Evolutionary conservation across 2,888 invertebrate species (phyloP).

Genomic region (Caenorhabditis sulstoni): DNA sequence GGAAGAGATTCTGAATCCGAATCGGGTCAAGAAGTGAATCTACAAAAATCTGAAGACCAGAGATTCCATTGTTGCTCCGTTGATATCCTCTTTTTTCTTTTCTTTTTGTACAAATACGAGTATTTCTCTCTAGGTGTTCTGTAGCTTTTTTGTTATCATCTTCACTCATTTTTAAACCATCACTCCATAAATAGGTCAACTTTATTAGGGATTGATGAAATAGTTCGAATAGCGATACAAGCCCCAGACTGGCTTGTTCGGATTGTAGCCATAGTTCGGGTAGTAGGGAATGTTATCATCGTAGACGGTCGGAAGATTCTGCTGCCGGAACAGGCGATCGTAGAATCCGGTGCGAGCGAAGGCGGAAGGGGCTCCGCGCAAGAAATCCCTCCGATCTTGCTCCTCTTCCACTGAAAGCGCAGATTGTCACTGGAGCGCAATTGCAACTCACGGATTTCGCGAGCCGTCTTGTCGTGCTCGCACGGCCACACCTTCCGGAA

Average conservation of each 20-base stretch:
- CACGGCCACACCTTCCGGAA: conserved; percentile 54
- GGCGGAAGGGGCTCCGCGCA: conserved; percentile 60
- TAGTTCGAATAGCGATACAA: conserved; percentile 60
- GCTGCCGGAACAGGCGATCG: conserved; percentile 63
- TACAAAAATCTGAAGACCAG: background rate
- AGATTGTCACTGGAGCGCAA: background rate
- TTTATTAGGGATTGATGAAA: conserved; percentile 42
- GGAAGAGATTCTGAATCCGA: conserved; percentile 61
- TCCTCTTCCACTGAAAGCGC: conserved; percentile 47
- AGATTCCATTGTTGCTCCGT: background rate
- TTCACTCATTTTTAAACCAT: conserved; percentile 8
- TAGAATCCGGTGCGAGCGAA: conserved; percentile 68
- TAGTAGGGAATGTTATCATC: conserved; percentile 60
- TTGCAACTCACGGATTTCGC: conserved; percentile 31
- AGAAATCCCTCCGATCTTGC: conserved; percentile 35
- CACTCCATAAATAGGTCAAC: background rate
- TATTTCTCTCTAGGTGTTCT: conserved; percentile 26
- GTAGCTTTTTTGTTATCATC: conserved; percentile 7
- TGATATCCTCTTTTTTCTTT: background rate
- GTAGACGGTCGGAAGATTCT: conserved; percentile 55
- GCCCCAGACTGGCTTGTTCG: conserved; percentile 58
- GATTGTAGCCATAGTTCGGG: conserved; percentile 66
- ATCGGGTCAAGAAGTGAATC: conserved; percentile 34
- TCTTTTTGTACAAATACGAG: conserved; percentile 38
- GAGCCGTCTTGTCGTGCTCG: conserved; percentile 46